phyloP scores from a whole-genome alignment of 2,888 invertebrate genomes.

The Andrena flavipes region DNA sequence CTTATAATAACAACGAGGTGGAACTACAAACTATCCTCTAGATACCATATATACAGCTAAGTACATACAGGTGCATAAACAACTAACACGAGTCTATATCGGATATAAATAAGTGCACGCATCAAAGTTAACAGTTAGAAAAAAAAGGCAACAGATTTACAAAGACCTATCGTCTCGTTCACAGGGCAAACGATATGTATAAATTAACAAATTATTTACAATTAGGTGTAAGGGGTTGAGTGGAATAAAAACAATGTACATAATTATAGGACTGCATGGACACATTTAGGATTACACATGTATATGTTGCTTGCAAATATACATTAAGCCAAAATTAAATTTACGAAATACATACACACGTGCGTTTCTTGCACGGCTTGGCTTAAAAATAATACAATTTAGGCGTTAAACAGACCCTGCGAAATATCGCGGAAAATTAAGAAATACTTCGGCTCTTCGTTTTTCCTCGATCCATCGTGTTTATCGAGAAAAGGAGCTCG shows the following conservation, averaged over 20 bases:
- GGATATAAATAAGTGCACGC: background rate
- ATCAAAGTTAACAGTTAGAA: constrained; percentile 21
- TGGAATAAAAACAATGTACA: constrained; percentile 35
- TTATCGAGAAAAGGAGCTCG: background rate
- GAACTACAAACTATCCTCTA: constrained; percentile 9
- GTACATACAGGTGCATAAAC: constrained; percentile 11
- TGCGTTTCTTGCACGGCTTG: constrained; percentile 33
- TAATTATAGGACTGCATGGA: constrained; percentile 37
- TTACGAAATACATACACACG: constrained; percentile 43
- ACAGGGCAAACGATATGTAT: background rate
- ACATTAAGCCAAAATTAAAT: constrained; percentile 62
- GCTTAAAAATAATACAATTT: constrained; percentile 61
- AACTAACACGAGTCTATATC: background rate
- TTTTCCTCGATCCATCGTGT: constrained; percentile 6
- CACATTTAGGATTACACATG: constrained; percentile 45
- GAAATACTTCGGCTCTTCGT: constrained; percentile 4
- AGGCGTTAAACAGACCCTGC: constrained; percentile 22
- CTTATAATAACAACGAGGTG: background rate
- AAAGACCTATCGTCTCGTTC: constrained; percentile 7
- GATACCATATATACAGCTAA: constrained; percentile 1
- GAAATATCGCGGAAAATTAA: constrained; percentile 23
- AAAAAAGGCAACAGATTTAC: constrained; percentile 11
- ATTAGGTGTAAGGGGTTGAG: background rate
- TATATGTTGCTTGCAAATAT: constrained; percentile 37
- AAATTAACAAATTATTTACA: constrained; percentile 8